Base-by-base conservation (phyloP, 2,888 invertebrate genomes). In the Athalia cordata region DNA sequence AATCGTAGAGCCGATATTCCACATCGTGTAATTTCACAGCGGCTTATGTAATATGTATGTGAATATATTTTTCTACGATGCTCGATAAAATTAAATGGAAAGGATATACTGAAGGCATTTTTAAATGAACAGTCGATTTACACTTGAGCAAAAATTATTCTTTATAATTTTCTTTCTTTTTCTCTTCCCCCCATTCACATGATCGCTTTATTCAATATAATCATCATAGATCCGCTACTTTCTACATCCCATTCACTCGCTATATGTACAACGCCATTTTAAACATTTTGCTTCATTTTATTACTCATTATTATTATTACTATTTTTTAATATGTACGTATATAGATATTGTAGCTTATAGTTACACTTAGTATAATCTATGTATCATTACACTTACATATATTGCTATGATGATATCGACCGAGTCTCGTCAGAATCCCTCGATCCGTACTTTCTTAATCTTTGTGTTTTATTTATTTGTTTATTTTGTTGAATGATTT, bases 151-250 rank as follows among this genome's bases (percentile, higher is more conserved):
- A 29, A 29, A 29, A 29, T 29, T 29, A 29, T 29, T 29, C n/a
- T 29, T 29, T 29, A 29, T 29, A 29, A 29, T 29, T 55, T 6
- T n/a, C n/a, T n/a, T n/a, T n/a, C n/a, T n/a, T n/a, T 4, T 55
- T 7, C 11, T 55, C 9, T 55, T n/a, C 4, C 8, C n/a, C 8
- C 8, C 62, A 62, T 62, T 62, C 62, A 29, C 62, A 13, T 61
- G 7, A 13, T 55, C 9, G 9, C 43, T 72, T 72, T 72, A 72
- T 72, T 72, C 59, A 72, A 57, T 52, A 72, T 52, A 72, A 72
- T 5, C 72, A 72, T 47, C 45, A 59, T 59, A 13, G 29, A 50
- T 52, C 68, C 57, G 13, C 47, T 47, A 47, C 4, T 6, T n/a
- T 5, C n/a, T 8, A 43, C n/a, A 29, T n/a, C 49, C n/a, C 59